These are phyloP conservation scores for Mico argentatus DNA, from an alignment of 2,797 vertebrate genomes.

Conservation along the genomic window DNA sequence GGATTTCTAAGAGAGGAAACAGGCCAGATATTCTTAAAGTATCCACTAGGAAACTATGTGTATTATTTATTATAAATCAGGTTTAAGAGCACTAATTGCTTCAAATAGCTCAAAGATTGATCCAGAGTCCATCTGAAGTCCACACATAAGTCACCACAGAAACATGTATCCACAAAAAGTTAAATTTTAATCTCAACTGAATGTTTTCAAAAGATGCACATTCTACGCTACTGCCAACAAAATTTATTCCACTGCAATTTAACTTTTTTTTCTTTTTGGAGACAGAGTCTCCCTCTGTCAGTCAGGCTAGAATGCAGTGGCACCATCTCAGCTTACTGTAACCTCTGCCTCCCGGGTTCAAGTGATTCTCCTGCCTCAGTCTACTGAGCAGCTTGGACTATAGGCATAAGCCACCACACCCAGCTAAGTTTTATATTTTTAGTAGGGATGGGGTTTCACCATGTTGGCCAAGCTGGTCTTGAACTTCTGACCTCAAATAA, in stretches of 20 bases:
- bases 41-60: background rate
- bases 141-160: background rate
- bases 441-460: background rate
- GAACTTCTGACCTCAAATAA: background rate
- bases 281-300: background rate
- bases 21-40: background rate
- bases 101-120: background rate
- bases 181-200: background rate
- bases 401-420: rapidly evolving
- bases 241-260: background rate
- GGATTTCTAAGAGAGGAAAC: background rate
- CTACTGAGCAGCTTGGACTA: background rate
- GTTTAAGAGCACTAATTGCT: background rate
- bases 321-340: background rate
- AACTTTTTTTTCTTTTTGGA: background rate
- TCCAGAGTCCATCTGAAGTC: background rate
- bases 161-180: background rate
- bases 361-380: background rate
- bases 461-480: background rate
- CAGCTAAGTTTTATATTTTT: background rate
- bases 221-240: background rate
- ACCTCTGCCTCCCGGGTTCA: background rate
- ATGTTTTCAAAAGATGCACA: background rate
- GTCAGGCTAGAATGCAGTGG: background rate
- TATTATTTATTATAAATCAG: background rate